Conservation (phyloP, 2,113 vertebrate genomes). For the Laterallus jamaicensis region DNA sequence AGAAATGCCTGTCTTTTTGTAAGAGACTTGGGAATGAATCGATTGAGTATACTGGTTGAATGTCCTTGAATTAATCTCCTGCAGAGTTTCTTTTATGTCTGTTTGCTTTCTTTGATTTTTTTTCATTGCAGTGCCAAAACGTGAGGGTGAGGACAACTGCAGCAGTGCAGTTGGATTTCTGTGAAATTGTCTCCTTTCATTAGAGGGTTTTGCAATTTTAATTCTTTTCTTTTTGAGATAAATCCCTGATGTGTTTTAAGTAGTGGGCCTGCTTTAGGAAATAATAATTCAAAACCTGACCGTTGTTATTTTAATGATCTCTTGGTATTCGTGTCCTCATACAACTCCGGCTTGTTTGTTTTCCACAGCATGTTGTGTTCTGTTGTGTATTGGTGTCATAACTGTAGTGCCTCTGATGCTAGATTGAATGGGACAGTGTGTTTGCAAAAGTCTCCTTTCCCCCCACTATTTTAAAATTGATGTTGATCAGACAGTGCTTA, state of each 20-base stretch:
- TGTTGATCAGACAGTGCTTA: background rate
- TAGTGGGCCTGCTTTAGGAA: background rate
- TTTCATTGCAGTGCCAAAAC: background rate
- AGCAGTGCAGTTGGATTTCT: conserved; percentile 8
- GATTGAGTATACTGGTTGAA: background rate
- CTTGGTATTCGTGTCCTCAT: rapidly evolving
- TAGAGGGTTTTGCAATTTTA: background rate
- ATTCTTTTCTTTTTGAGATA: background rate
- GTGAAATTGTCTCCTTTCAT: background rate
- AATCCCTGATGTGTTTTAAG: background rate
- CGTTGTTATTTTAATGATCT: background rate
- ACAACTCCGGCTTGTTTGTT: background rate
- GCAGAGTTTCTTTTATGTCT: background rate
- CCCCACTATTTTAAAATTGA: background rate
- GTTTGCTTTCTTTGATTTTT: background rate
- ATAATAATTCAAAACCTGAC: background rate
- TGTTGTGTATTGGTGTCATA: background rate
- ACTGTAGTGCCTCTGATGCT: background rate
- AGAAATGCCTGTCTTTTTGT: background rate
- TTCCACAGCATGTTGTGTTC: background rate
- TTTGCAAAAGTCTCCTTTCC: background rate
- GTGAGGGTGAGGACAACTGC: background rate
- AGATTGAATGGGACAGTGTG: background rate
- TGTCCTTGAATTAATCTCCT: conserved; percentile 3
- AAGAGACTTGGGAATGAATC: background rate